Evolutionary conservation across 2,888 invertebrate species (phyloP).

Genomic region (Eubasilissa splendida): DNA sequence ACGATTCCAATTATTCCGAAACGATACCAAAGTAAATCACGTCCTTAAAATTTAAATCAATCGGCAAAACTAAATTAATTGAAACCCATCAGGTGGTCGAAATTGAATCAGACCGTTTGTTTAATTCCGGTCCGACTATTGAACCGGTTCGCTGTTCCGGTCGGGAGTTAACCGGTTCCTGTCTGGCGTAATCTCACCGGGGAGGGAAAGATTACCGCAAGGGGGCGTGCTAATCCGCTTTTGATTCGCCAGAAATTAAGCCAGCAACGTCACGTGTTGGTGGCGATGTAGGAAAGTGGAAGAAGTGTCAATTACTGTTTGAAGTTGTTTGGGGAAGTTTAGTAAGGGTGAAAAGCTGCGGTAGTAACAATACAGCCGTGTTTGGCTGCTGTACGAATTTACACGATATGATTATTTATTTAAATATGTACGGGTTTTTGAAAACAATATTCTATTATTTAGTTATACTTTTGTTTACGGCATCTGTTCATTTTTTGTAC

Average conservation of each 20-base stretch:
- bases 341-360: background rate
- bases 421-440: no score
- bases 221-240: background rate
- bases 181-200: background rate
- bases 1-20: background rate
- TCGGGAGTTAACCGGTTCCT: background rate
- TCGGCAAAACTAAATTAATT: conserved; percentile 25
- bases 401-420: no score
- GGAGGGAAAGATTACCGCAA: conserved; percentile 1
- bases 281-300: background rate
- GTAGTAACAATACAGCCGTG: background rate
- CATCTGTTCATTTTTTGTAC: no score
- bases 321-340: conserved; percentile 6
- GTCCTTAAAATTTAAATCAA: background rate
- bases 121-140: background rate
- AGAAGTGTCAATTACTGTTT: conserved; percentile 17
- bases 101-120: conserved; percentile 17
- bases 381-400: background rate
- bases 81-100: conserved; percentile 15
- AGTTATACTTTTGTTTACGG: no score
- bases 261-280: background rate
- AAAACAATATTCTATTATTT: no score
- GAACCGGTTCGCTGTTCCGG: background rate
- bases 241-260: conserved; percentile 16
- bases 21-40: background rate